Conservation (phyloP, 1,140 invertebrate genomes). For the Lepeophtheirus salmonis region DNA sequence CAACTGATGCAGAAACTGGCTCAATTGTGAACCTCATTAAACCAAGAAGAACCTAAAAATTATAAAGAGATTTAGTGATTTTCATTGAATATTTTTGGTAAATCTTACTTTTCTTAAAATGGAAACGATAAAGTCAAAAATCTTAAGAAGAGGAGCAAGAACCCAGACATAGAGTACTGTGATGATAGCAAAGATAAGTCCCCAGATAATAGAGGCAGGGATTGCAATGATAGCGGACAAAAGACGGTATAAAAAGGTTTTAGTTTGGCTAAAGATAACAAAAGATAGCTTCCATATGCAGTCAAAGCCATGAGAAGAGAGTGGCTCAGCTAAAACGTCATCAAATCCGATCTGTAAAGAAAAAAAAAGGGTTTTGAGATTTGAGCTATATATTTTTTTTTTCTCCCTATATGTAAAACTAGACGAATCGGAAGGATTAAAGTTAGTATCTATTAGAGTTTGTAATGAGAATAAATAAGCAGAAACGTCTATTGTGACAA, state of each 20-base stretch:
- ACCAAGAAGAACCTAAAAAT: too few species aligned
- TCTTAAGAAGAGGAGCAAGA: slow-evolving; percentile 26
- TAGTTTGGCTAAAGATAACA: slow-evolving; percentile 29
- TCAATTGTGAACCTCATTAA: too few species aligned
- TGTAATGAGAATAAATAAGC: too few species aligned
- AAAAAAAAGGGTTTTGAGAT: neutral
- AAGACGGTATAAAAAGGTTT: slow-evolving; percentile 29
- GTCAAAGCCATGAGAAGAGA: slow-evolving; percentile 30
- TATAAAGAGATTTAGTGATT: too few species aligned
- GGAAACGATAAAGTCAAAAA: slow-evolving; percentile 24
- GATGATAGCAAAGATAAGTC: slow-evolving; percentile 29
- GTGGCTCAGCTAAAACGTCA: slow-evolving; percentile 34
- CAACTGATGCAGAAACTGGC: too few species aligned
- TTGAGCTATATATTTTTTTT: too few species aligned
- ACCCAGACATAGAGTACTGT: slow-evolving; percentile 29
- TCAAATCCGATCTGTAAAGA: slow-evolving; percentile 29
- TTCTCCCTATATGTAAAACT: too few species aligned
- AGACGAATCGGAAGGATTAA: too few species aligned
- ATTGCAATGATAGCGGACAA: slow-evolving; percentile 26
- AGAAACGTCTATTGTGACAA: too few species aligned
- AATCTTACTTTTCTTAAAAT: slow-evolving; percentile 24
- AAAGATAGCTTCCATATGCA: slow-evolving; percentile 30
- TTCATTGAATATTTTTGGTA: too few species aligned
- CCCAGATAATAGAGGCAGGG: slow-evolving; percentile 30
- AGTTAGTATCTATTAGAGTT: too few species aligned